Conservation (phyloP, 2,797 vertebrate species). For the Poecilia picta region DNA sequence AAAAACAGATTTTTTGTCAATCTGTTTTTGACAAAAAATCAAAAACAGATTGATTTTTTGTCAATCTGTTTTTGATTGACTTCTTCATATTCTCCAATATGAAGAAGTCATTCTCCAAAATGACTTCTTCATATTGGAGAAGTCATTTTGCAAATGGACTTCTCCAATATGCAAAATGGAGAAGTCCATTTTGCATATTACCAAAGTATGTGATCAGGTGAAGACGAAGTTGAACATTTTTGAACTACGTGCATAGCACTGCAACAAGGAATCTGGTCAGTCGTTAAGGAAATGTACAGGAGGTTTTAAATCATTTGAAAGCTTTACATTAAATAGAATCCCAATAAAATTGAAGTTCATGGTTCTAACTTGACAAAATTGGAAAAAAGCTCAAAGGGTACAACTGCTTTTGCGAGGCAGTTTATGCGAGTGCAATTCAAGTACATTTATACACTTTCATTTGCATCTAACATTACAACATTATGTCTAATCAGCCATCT, state of each 20-base stretch:
- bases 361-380: background rate
- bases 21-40: no score
- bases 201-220: background rate
- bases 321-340: background rate
- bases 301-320: background rate
- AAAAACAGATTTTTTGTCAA: no score
- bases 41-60: no score
- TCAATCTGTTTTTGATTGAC: no score
- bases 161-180: no score
- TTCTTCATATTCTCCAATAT: no score
- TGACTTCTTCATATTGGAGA: no score
- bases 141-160: no score
- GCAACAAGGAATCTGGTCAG: background rate
- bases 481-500: background rate
- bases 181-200: no score
- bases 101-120: no score
- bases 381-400: background rate
- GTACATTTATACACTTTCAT: background rate
- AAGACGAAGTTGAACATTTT: background rate
- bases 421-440: slow-evolving; percentile 9
- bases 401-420: background rate
- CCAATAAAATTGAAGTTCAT: background rate
- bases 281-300: background rate
- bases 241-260: background rate
- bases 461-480: slow-evolving; percentile 18